Base-by-base conservation (phyloP, 2,888 invertebrate genomes). In the Anthrax anthrax region DNA sequence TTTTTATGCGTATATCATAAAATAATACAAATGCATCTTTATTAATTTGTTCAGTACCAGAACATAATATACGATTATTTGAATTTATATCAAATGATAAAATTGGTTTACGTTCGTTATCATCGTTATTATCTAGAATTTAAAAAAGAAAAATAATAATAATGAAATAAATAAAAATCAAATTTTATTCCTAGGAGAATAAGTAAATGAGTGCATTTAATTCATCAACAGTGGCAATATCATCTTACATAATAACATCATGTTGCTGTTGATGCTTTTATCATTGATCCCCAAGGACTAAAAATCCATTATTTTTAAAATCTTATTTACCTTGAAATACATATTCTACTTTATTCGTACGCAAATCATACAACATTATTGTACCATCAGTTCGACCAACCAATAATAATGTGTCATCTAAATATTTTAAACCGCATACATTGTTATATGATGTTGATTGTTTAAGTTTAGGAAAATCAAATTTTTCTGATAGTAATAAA, bases 21-120 rank as follows among this genome's bases (percentile, higher is more conserved):
- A 90, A 90, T 50, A 88, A 66, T 16, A 89, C 69, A 62, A 75
- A 88, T 0, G 83, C 76, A 59, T 86, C 84, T 18, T 77, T 76
- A 46, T 76, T 72, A 39, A 76, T 70, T 19, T 81, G 62, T 59
- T 82, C 80, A 2, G 84, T 85, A 44, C 89, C 90, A 2, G 79
- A 81, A 59, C 83, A 81, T 47, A 90, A 56, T 43, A 86, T 70
- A 27, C 78, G 70, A 32, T 81, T 80, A 52, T 81, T 79, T 46
- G 75, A 71, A 18, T 82, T 84, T 3, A 85, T 63, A 61, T 88
- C 89, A 69, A 89, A 83, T 55, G 81, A 78, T 18, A 74, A 74
- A 40, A 83, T 73, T 1, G 78, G 74, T 57, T 78, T 78, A 4
- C 66, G 58, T 27, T 27, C 40, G 64, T 66, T 27, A 70, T 37